phyloP scores from a whole-genome alignment of 2,888 invertebrate species.

The Mythimna impura region DNA sequence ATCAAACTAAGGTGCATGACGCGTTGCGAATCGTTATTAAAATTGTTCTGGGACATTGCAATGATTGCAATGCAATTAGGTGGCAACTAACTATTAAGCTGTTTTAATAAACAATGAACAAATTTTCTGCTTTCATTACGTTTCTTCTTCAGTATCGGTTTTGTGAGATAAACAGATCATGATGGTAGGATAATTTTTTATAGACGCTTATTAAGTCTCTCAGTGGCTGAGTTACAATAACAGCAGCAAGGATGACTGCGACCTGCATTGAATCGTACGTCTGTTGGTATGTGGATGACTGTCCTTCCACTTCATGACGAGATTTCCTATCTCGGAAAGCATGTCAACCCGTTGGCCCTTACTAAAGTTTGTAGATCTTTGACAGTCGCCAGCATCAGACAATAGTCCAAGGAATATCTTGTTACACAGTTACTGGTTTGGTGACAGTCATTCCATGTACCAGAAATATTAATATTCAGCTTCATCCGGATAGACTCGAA shows the following conservation, averaged over 20 bases:
- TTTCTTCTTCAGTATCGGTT: not conserved
- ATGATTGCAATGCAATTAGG: slow-evolving; percentile 6
- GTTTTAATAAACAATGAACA: not conserved
- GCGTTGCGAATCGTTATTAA: not conserved
- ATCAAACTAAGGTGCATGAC: not conserved
- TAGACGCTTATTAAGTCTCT: not conserved
- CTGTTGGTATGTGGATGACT: no score
- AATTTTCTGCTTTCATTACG: not conserved
- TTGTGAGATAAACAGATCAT: not conserved
- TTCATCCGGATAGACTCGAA: not conserved
- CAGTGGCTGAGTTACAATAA: no score
- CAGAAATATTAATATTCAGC: not conserved
- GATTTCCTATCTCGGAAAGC: no score
- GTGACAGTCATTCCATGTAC: not conserved
- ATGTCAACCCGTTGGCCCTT: no score
- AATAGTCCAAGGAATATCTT: not conserved
- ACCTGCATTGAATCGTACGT: no score
- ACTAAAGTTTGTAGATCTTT: not conserved
- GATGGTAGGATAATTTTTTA: not conserved
- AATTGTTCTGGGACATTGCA: not conserved
- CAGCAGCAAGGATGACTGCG: no score
- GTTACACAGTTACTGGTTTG: not conserved
- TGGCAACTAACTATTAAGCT: not conserved
- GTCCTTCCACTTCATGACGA: no score
- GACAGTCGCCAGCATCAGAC: not conserved